Evolutionary conservation across 2,888 invertebrate species (phyloP).

Genomic region (Bombyx huttoni): DNA sequence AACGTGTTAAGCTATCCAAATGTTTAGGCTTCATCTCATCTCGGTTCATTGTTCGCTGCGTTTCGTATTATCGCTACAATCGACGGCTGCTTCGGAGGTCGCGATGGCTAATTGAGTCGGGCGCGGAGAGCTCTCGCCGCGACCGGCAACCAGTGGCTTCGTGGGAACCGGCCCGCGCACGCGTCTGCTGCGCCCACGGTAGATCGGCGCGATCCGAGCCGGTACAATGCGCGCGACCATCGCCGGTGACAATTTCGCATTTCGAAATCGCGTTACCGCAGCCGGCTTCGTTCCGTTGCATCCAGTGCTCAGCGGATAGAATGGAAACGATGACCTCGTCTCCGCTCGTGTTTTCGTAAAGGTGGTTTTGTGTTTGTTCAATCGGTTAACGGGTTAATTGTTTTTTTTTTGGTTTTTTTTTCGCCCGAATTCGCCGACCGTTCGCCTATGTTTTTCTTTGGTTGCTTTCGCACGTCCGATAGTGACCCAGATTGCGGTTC

Average conservation of each 20-base stretch:
- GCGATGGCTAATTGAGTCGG: slow-evolving; percentile 23
- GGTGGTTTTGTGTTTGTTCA: slow-evolving; percentile 61
- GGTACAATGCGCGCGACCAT: slow-evolving; percentile 14
- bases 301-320: slow-evolving; percentile 30
- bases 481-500: slow-evolving; percentile 43
- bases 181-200: slow-evolving; percentile 40
- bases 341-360: slow-evolving; percentile 24
- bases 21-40: slow-evolving; percentile 25
- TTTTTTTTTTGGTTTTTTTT: slow-evolving; percentile 1
- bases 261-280: slow-evolving; percentile 43
- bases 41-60: slow-evolving; percentile 27
- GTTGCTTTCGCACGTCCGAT: slow-evolving; percentile 19
- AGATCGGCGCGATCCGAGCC: slow-evolving; percentile 23
- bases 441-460: slow-evolving; percentile 22
- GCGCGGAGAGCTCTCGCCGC: slow-evolving; percentile 13
- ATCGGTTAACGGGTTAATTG: slow-evolving; percentile 13
- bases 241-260: slow-evolving; percentile 41
- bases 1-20: slow-evolving; percentile 28
- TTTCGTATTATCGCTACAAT: slow-evolving; percentile 28
- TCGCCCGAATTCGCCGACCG: slow-evolving; percentile 9
- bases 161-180: slow-evolving; percentile 51
- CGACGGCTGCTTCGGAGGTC: slow-evolving; percentile 23
- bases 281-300: slow-evolving; percentile 30
- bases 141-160: slow-evolving; percentile 43
- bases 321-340: slow-evolving; percentile 52